Evolutionary conservation across 2,113 vertebrate genomes (phyloP), one percentile per base, ranked within the genome.

Genomic region (Leucoraja erinaceus): DNA sequence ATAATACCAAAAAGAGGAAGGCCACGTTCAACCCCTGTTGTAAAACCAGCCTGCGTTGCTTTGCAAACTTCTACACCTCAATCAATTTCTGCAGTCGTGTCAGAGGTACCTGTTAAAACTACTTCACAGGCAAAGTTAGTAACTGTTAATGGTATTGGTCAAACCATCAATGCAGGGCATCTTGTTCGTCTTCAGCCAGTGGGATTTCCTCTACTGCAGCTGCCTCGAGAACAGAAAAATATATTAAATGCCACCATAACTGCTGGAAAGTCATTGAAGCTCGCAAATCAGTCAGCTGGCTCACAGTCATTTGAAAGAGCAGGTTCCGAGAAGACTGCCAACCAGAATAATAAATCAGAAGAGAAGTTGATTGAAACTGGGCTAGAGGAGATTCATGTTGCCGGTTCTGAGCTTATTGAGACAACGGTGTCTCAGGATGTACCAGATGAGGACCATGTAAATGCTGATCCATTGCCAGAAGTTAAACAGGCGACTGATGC

Each of bases 141-240:
- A 33, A 94, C 94, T 0, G 94, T 93, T 31, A 95, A 94, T 93
- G 93, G 95, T 10, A 93, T 94, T 93, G 93, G 94, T 66, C 93
- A 95, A 38, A 94, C 95, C 93, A 88, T 94, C 94, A 94, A 84
- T 93, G 76, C 94, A 8, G 28, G 95, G 78, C 96, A 95, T 94
- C 90, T 95, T 90, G 92, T 98, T 84, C 79, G 96, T 93, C 95
- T 99, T 54, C 98, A 98, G 0, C 96, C 97, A 0, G 97, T 97
- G n/a, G 97, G 97, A 93, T 98, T 98, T 95, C 97, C 97, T 5
- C 96, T 99, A 83, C 95, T 98, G 93, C 96, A 97, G 86, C 96
- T 98, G 38, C 90, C 90, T 33, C 97, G 97, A 16, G 95, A 95
- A 90, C 95, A 96, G 94, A 96, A 96, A n/a, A 94, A 95, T 54